Percentiles rank a stretch among this genome's conserved stretches.
Conservation (phyloP, 2,888 invertebrate species). For the Stenichneumon culpator region DNA sequence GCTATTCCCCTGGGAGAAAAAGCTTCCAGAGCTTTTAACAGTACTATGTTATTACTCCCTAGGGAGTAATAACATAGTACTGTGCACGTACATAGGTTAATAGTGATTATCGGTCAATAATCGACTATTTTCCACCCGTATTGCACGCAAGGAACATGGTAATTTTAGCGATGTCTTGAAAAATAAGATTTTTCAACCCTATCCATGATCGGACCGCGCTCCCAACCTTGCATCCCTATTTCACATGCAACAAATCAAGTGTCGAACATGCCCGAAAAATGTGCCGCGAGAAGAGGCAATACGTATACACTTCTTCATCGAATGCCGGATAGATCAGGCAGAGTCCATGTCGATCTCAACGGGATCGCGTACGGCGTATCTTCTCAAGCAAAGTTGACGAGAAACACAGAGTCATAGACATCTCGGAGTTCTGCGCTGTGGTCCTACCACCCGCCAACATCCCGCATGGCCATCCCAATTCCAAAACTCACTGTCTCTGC, state of each 20-base stretch:
- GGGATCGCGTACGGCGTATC: not conserved
- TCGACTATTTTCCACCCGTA: no score
- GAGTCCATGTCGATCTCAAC: not conserved
- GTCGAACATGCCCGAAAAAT: not conserved
- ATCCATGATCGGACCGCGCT: not conserved
- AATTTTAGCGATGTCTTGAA: no score
- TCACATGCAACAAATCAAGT: not conserved
- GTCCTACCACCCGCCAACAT: constrained; percentile 2
- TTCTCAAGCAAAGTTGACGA: not conserved
- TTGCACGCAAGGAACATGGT: no score
- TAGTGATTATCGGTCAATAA: no score
- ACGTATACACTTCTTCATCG: not conserved
- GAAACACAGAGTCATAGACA: constrained; percentile 9
- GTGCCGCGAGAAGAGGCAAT: not conserved
- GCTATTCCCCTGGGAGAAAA: no score
- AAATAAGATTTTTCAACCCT: not conserved
- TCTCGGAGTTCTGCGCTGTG: not conserved
- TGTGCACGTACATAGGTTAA: no score
- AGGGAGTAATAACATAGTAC: no score
- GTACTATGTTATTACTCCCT: no score
- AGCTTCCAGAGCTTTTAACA: no score
- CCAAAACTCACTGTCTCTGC: constrained; percentile 12
- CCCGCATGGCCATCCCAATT: not conserved
- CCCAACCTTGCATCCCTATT: not conserved
- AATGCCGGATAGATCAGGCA: not conserved